phyloP scores from a whole-genome alignment of 2,888 invertebrate species.

The Oscheius sp. region DNA sequence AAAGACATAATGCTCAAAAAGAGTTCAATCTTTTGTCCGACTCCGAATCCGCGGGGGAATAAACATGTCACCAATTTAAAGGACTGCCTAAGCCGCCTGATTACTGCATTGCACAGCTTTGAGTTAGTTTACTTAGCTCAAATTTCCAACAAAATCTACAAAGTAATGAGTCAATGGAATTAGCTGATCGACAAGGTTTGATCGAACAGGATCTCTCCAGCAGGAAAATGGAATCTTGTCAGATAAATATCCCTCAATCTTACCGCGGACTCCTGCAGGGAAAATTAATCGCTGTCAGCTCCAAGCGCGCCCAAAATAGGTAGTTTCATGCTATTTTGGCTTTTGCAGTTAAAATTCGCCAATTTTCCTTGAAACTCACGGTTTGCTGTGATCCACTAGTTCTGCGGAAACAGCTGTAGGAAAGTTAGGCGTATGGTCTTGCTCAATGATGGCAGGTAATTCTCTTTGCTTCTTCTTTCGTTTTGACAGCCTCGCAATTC shows the following conservation, averaged over 20 bases:
- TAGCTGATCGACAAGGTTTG: no score
- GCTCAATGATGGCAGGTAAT: constrained; percentile 29
- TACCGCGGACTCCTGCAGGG: constrained; percentile 2
- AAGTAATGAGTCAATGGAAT: no score
- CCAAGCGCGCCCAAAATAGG: constrained; percentile 1
- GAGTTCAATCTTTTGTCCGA: no score
- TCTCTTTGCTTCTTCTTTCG: constrained; percentile 32
- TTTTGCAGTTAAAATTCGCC: neutral
- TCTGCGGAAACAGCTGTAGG: neutral
- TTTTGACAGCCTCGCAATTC: constrained; percentile 29
- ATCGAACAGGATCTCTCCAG: no score
- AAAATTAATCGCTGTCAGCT: constrained; percentile 20
- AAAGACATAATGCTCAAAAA: neutral
- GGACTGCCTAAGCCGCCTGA: constrained; percentile 28
- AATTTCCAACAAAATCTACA: no score
- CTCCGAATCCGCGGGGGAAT: constrained; percentile 15
- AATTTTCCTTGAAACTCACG: constrained; percentile 18
- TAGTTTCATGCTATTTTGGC: neutral
- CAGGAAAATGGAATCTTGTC: no score
- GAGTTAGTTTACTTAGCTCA: neutral
- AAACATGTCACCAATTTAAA: constrained; percentile 31
- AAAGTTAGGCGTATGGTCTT: constrained; percentile 11
- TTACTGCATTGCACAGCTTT: constrained; percentile 15
- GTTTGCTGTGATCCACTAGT: constrained; percentile 9
- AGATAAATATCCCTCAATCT: no score